Base-by-base conservation (phyloP, 2,797 vertebrate species). In the Diglossa cyanea region DNA sequence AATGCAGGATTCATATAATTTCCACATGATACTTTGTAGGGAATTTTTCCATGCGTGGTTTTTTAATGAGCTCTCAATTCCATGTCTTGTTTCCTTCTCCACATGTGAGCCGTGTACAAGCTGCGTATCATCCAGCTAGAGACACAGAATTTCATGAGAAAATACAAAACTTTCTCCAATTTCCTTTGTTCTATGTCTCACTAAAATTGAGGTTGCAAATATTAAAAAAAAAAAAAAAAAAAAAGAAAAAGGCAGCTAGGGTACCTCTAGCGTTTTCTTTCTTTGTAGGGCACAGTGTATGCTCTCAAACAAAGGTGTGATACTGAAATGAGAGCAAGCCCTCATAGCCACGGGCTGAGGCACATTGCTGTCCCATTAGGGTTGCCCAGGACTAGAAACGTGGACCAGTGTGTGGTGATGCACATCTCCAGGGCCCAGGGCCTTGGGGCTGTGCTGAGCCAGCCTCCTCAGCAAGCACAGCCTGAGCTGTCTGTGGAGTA, bases 281-380 rank as follows among this genome's bases (percentile, higher is more conserved):
- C 68, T 84, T 30, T 48, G 45, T 26, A 37, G 19, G 9, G 37
- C 33, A 39, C 24, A 57, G 19, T 33, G 37, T 5, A 7, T 13
- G 44, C 17, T 62, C 37, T 80, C 7, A 5, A 28, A 9, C 11
- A 35, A 54, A 66, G 51, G 12, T 8, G 7, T 3, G 26, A 12
- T 21, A 3, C 48, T 60, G 76, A 48, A 88, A 44, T 23, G 30
- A 68, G 57, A 67, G 18, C 15, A 1, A 78, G 23, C 53, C 48
- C 37, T 6, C 1, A 0, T 9, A 48, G 53, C 57, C 18, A 1
- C 0, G 0, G 30, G 25, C 63, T 1, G 0, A 74, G 42, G 30
- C 71, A 53, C 3, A 0, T 5, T 31, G n/a, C 4, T 57, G 61
- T 47, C 51, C 55, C 3, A 0, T 79, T 60, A 76, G 39, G 79